Evolutionary conservation across 1,140 invertebrate genomes (phyloP).

Genomic region (Microplitis demolitor): DNA sequence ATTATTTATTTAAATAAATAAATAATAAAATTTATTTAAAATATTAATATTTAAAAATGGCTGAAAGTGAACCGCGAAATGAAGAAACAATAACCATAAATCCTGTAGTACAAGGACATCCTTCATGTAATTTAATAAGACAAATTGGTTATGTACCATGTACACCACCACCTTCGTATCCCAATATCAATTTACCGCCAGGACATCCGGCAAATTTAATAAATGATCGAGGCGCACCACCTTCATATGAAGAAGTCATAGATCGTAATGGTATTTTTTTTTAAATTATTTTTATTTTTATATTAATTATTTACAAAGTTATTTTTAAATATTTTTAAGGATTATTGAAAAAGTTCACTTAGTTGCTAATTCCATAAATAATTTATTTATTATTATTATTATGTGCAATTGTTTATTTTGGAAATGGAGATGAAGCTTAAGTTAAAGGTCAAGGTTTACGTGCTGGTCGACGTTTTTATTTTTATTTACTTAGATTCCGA

Average conservation of each 20-base stretch:
- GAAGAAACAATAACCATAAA: not conserved
- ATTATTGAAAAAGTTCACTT: too few species aligned
- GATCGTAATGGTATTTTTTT: slow-evolving; percentile 63
- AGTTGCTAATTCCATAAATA: too few species aligned
- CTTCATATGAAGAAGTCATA: slow-evolving; percentile 65
- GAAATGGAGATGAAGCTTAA: too few species aligned
- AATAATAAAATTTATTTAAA: too few species aligned
- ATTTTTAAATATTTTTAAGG: not conserved
- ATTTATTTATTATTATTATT: not conserved
- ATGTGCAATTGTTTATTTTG: not conserved
- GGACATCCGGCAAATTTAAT: slow-evolving; percentile 40
- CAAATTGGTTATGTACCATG: slow-evolving; percentile 34
- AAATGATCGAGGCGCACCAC: slow-evolving; percentile 56
- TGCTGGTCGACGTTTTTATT: too few species aligned
- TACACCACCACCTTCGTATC: slow-evolving; percentile 48
- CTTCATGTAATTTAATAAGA: slow-evolving; percentile 20
- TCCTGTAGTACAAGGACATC: not conserved
- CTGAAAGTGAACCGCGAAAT: not conserved
- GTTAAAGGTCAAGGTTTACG: not conserved
- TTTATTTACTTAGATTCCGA: too few species aligned
- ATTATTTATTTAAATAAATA: too few species aligned
- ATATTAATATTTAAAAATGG: too few species aligned
- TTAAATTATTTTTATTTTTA: not conserved
- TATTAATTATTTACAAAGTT: not conserved
- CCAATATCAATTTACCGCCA: slow-evolving; percentile 46